These are phyloP conservation scores for Zhengitettix transpicula DNA, from an alignment of 2,888 invertebrate species.

Conservation along the genomic window DNA sequence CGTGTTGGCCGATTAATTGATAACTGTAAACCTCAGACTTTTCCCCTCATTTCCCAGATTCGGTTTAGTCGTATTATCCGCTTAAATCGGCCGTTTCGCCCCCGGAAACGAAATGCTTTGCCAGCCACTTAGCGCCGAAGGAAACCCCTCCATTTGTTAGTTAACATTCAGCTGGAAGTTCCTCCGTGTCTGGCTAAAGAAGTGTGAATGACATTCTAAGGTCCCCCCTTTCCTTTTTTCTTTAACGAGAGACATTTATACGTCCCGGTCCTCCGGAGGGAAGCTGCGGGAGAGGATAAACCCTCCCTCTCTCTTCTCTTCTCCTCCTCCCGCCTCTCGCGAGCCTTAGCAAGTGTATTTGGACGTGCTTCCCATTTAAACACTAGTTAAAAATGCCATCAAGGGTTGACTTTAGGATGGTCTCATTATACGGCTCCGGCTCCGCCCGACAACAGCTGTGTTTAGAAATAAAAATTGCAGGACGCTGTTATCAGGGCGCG, in stretches of 20 bases:
- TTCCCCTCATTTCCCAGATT: too few species aligned
- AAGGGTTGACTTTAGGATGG: slow-evolving; percentile 2
- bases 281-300: too few species aligned
- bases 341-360: background rate
- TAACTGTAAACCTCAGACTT: too few species aligned
- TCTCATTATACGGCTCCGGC: background rate
- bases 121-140: too few species aligned
- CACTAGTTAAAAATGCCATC: slow-evolving; percentile 13
- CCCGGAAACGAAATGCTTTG: too few species aligned
- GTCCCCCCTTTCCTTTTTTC: background rate
- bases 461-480: background rate
- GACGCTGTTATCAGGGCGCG: background rate
- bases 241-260: too few species aligned
- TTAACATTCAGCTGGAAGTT: background rate
- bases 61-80: too few species aligned
- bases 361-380: slow-evolving; percentile 13
- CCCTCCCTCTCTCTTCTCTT: background rate
- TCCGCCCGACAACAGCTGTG: background rate
- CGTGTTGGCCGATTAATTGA: too few species aligned
- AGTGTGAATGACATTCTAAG: background rate
- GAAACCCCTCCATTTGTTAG: background rate
- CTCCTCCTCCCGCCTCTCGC: background rate
- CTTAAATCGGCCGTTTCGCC: too few species aligned
- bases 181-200: background rate
- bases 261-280: background rate